Base-by-base conservation (phyloP, 92 coral and sea anemone genomes). In the Epizoanthus fatuus region DNA sequence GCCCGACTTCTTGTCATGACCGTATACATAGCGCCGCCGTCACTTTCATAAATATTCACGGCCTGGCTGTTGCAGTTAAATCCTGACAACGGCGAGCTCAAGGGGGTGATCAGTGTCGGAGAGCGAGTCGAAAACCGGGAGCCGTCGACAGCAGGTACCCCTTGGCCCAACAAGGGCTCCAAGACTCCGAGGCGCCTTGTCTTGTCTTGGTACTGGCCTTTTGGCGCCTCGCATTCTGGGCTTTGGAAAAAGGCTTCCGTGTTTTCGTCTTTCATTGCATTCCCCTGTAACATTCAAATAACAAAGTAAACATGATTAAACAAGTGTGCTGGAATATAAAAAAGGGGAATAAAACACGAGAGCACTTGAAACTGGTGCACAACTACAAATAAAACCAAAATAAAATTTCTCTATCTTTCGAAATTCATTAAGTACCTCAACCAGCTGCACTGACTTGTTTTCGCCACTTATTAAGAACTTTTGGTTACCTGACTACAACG, bases 281-380 rank as follows among this genome's bases (percentile, higher is more conserved):
- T 86, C 75, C 91, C 93, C 93, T 90, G 78, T 81, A 81, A 86
- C 91, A 86, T 86, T 86, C 91, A 90, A 90, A 90, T 69, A 86
- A 74, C 91, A 90, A 87, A 86, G 93, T 87, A 90, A 90, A 90
- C 93, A 90, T 64, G 58, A 59, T 86, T 73, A 86, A 73, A 90
- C 93, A 81, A 87, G 57, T 72, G 77, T 47, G 25, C 68, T 76
- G 68, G 64, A 40, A 76, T 76, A 59, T 69, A 81, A 80, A 77
- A 86, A 53, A 38, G 69, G 75, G 55, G 75, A 62, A 79, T 74
- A 52, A 47, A 56, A 49, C 76, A 52, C 64, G 64, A 51, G 14
- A 81, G 76, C 76, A 37, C 77, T 80, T 66, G 63, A 81, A 37
- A 54, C 17, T 65, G 17, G 29, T 67, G 77, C 76, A 69, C 63